These are phyloP conservation scores for Halyomorpha halys DNA, from an alignment of 1,140 invertebrate species.

Conservation along the genomic window DNA sequence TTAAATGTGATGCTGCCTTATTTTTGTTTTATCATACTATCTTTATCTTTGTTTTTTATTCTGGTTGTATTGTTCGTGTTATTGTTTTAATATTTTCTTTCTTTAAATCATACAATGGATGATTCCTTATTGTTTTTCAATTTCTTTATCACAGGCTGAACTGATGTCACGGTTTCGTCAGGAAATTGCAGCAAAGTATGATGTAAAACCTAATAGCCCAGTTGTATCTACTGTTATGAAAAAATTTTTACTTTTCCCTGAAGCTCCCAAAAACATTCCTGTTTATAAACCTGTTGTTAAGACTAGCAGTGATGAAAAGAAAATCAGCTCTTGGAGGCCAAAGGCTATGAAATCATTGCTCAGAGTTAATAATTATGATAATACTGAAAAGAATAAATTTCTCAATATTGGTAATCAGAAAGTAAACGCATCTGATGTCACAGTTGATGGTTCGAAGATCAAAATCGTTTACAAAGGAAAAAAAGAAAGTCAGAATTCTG, in stretches of 20 bases:
- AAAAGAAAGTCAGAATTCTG: not conserved
- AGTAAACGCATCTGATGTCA: not conserved
- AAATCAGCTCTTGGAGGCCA: not conserved
- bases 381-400: not conserved
- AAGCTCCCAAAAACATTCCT: conserved; percentile 14
- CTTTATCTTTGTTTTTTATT: too few species aligned
- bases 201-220: not conserved
- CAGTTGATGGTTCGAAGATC: not conserved
- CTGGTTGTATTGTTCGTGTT: too few species aligned
- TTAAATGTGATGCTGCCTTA: too few species aligned
- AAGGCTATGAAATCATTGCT: conserved; percentile 2
- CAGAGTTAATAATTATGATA: conserved; percentile 1
- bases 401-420: too few species aligned
- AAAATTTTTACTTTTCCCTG: not conserved
- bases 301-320: conserved; percentile 3
- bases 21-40: too few species aligned
- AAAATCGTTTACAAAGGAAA: conserved; percentile 7
- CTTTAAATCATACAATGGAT: too few species aligned
- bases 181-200: conserved; percentile 14
- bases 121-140: not conserved
- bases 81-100: too few species aligned
- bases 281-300: conserved; percentile 1
- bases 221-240: conserved; percentile 2
- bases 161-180: not conserved
- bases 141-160: conserved; percentile 5